A percentile compares a stretch with the other conserved stretches of the same genome.
Conservation (phyloP, 1,140 invertebrate genomes). For the Schlechtendalia chinensis region DNA sequence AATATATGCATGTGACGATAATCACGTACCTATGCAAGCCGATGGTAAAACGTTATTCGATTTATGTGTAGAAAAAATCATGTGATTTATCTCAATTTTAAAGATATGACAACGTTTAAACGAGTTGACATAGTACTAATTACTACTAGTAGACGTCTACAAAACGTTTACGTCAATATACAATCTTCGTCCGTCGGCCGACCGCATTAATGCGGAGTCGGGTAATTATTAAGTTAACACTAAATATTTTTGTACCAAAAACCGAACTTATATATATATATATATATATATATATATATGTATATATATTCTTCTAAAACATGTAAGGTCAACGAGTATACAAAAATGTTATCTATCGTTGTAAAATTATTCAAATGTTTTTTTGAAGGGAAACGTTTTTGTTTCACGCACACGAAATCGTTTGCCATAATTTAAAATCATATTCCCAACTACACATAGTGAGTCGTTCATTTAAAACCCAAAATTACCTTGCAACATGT, state of each 20-base stretch:
- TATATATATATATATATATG: no score
- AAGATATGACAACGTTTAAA: background rate
- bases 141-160: background rate
- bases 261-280: background rate
- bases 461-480: background rate
- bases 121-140: background rate
- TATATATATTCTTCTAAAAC: background rate
- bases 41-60: no score
- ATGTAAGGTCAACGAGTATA: background rate
- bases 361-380: background rate
- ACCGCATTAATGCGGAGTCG: no score
- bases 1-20: no score
- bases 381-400: constrained; percentile 6
- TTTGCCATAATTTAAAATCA: background rate
- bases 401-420: background rate
- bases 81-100: background rate
- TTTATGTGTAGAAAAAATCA: background rate
- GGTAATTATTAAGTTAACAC: background rate
- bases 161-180: background rate
- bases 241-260: background rate
- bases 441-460: background rate
- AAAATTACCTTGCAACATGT: constrained; percentile 76
- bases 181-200: background rate
- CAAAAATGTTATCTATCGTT: background rate
- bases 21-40: no score